Base-by-base conservation (phyloP, 2,888 invertebrate genomes). In the Ptychoptera contaminata region DNA sequence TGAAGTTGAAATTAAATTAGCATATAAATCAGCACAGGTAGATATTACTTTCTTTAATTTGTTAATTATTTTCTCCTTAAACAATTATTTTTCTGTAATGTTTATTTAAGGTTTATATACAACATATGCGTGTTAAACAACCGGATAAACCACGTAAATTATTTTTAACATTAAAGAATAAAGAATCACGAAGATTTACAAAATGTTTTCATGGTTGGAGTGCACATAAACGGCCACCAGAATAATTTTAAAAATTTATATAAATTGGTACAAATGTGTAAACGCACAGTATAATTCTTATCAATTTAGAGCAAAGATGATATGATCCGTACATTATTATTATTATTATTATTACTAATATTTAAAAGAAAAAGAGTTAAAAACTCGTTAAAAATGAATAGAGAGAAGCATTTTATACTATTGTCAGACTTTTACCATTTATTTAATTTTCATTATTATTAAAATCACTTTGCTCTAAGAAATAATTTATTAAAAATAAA, bases 181-280 rank as follows among this genome's bases (percentile, higher is more conserved):
- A 93, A 59, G 98, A 99, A 68, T 90, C 93, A 11, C 77, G 79
- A 55, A 74, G 91, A 57, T 98, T 99, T 68, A 86, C 85, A 49
- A 93, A 93, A 68, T 97, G 98, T 68, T 98, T 98, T 76, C 98
- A 98, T 62, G 98, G 94, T 46, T 98, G 98, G 98, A 85, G 91
- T 49, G 74, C 77, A 52, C 88, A 92, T 65, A 92, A 91, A 52
- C 55, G 59, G 45, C 54, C 57, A 10, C 57, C 56, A 9, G 58
- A 58, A 42, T 58, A 57, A 42, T 16, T 16, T n/a, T 16, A 12
- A 6, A 5, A 5, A 23, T 23, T 23, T 23, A 23, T 23, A 23
- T 23, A 23, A 23, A 23, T 23, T 23, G 23, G 3, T 5, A 3
- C 23, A 5, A 23, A n/a, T n/a, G n/a, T n/a, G n/a, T n/a, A 23